Evolutionary conservation across 2,113 vertebrate species (phyloP).

Genomic region (Crocuta crocuta): DNA sequence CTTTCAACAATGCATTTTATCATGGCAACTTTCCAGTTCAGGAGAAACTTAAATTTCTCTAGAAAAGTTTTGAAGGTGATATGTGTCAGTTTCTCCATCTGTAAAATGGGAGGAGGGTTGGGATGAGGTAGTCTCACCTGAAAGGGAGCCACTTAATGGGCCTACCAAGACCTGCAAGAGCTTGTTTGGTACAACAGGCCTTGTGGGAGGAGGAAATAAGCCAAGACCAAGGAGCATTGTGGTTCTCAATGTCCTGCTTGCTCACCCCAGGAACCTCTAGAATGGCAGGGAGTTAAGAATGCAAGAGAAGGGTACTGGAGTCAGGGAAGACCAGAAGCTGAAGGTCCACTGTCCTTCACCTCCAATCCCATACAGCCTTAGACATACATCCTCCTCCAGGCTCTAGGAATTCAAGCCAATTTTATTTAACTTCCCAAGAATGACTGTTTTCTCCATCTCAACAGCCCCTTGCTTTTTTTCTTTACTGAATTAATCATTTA

Average conservation of each 20-base stretch:
- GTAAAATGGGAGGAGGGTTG: not conserved
- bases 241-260: not conserved
- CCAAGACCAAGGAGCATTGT: not conserved
- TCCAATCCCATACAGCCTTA: not conserved
- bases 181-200: not conserved
- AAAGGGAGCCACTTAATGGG: not conserved
- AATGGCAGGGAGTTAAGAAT: not conserved
- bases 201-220: not conserved
- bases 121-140: not conserved
- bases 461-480: not conserved
- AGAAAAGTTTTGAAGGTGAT: not conserved
- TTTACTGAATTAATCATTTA: not conserved
- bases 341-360: not conserved
- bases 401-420: not conserved
- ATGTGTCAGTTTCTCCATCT: not conserved
- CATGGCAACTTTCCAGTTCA: not conserved
- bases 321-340: not conserved
- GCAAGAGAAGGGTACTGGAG: not conserved
- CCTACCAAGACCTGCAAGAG: not conserved
- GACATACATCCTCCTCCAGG: not conserved
- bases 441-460: not conserved
- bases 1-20: not conserved
- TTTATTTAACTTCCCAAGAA: not conserved
- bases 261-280: not conserved
- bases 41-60: conserved; percentile 17